Conservation (phyloP, 2,113 vertebrate species). For the Sitta europaea region DNA sequence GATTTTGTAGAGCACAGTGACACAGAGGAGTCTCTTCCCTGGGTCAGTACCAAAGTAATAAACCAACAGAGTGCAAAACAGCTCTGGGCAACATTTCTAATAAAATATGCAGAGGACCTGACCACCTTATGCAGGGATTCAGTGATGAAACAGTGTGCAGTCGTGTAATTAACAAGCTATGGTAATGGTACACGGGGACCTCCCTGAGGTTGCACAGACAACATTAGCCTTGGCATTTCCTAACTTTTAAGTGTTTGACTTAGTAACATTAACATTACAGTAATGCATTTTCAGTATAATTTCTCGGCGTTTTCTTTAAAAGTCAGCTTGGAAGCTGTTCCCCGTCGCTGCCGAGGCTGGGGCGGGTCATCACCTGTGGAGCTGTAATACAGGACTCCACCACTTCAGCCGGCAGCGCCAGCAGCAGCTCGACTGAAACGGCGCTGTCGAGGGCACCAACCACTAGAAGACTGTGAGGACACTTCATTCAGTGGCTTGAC, state of each 20-base stretch:
- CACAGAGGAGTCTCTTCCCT: not conserved
- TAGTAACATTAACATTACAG: not conserved
- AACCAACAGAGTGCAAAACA: not conserved
- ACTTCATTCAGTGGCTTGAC: not conserved
- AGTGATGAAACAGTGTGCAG: not conserved
- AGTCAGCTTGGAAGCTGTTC: not conserved
- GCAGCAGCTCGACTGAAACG: fast-evolving
- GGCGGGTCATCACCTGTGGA: not conserved
- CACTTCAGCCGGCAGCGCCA: not conserved
- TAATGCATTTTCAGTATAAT: not conserved
- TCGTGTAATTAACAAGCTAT: not conserved
- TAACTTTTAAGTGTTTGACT: slow-evolving; percentile 27
- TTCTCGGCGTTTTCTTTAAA: not conserved
- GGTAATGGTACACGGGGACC: not conserved
- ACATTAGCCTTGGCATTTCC: slow-evolving; percentile 1
- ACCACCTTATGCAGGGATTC: not conserved
- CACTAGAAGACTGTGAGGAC: not conserved
- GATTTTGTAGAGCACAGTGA: not conserved
- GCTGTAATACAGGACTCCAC: not conserved
- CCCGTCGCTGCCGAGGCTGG: not conserved
- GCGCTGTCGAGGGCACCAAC: not conserved
- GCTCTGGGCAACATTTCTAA: not conserved
- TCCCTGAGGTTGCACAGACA: not conserved
- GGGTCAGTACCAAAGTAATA: slow-evolving; percentile 11
- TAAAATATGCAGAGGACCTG: not conserved